phyloP scores from a whole-genome alignment of 2,113 vertebrate species.

The Mustela lutreola region DNA sequence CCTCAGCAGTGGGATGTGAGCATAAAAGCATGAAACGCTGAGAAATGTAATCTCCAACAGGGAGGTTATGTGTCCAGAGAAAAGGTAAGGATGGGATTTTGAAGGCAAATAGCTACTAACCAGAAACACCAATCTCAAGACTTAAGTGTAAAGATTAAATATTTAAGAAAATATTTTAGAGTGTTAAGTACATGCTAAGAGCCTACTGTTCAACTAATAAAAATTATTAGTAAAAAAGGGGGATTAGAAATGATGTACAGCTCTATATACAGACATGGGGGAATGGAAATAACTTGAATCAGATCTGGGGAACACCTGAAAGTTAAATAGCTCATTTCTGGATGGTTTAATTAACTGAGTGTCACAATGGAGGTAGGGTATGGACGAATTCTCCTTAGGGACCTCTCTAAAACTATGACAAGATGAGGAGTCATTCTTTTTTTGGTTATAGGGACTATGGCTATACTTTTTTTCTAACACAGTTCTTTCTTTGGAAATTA shows the following conservation, averaged over 20 bases:
- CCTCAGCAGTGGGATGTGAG: neutral
- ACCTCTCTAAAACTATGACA: neutral
- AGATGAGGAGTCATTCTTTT: neutral
- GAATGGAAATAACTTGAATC: neutral
- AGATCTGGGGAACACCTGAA: neutral
- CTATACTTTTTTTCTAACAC: neutral
- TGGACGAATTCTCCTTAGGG: neutral
- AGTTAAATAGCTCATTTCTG: neutral
- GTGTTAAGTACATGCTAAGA: neutral
- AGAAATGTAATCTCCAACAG: neutral
- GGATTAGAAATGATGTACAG: neutral
- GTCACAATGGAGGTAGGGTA: neutral
- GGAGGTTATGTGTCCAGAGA: neutral
- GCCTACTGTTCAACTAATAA: neutral
- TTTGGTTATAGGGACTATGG: neutral
- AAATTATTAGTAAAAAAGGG: neutral
- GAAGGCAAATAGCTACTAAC: neutral
- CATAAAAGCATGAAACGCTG: neutral
- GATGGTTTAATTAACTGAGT: neutral
- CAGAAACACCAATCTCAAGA: neutral
- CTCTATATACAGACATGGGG: neutral
- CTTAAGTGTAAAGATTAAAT: neutral
- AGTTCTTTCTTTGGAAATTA: slow-evolving; percentile 11
- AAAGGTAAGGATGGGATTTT: neutral
- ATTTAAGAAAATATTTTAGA: slow-evolving; percentile 1